Evolutionary conservation across 2,888 invertebrate species (phyloP).

Genomic region (Trissolcus brochymenae): DNA sequence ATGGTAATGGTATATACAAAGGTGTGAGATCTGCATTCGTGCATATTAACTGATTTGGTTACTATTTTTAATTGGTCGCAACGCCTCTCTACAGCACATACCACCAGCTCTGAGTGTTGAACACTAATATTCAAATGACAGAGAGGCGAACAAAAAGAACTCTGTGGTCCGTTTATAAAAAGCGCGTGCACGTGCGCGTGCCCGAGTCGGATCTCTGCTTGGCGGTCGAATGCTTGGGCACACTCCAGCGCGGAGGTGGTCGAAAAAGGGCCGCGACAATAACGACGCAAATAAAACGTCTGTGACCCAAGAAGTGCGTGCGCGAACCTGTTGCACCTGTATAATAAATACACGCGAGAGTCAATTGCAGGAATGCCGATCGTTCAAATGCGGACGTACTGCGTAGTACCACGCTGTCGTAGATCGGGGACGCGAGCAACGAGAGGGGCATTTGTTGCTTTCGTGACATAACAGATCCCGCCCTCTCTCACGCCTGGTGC

Average conservation of each 20-base stretch:
- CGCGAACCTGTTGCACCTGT: slow-evolving; percentile 46
- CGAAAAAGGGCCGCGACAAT: slow-evolving; percentile 44
- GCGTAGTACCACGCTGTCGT: slow-evolving; percentile 49
- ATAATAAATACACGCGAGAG: slow-evolving; percentile 49
- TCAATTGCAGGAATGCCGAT: slow-evolving; percentile 57
- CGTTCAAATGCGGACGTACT: slow-evolving; percentile 57
- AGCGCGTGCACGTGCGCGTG: slow-evolving; percentile 30
- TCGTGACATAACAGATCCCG: slow-evolving; percentile 53
- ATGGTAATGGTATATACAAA: too few species aligned
- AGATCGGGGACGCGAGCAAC: slow-evolving; percentile 48
- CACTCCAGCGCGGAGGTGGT: slow-evolving; percentile 23
- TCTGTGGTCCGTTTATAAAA: background rate
- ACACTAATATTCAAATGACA: background rate
- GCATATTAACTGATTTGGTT: too few species aligned
- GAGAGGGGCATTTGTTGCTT: slow-evolving; percentile 27
- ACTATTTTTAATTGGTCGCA: too few species aligned
- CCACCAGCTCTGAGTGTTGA: too few species aligned
- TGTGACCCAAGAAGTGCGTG: slow-evolving; percentile 8
- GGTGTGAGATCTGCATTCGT: too few species aligned
- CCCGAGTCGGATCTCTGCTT: slow-evolving; percentile 4
- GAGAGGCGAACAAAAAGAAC: background rate
- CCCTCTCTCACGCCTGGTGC: slow-evolving; percentile 35
- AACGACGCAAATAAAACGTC: slow-evolving; percentile 34
- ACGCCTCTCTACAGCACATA: too few species aligned
- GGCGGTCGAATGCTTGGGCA: slow-evolving; percentile 8